These are phyloP conservation scores for Homarus gammarus DNA, from an alignment of 2,888 invertebrate species.

Conservation along the genomic window DNA sequence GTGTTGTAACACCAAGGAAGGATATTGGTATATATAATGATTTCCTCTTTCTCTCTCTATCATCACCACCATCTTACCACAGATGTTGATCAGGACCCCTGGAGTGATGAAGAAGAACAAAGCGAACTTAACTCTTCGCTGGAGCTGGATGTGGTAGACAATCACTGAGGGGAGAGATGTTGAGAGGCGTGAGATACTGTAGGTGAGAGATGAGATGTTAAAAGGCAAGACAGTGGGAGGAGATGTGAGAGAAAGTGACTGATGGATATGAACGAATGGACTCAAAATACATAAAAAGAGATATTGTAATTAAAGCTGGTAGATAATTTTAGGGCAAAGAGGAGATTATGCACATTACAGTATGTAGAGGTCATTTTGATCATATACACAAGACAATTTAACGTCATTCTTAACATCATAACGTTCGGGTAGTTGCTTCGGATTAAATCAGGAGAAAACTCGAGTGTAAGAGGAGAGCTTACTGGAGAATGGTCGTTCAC, in stretches of 20 bases:
- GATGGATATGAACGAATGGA: background rate
- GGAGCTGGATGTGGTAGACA: conserved; percentile 73
- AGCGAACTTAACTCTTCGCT: conserved; percentile 71
- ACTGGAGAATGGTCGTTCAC: conserved; percentile 65
- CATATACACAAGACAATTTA: background rate
- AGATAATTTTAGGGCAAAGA: too few relatives aligned
- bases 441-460: too few relatives aligned
- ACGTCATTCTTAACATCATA: too few relatives aligned
- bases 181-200: background rate
- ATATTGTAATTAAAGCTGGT: too few relatives aligned
- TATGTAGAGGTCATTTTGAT: background rate
- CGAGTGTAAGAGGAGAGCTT: background rate
- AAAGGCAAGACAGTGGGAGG: background rate
- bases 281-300: too few relatives aligned
- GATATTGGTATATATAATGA: too few relatives aligned
- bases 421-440: too few relatives aligned
- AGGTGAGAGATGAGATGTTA: too few relatives aligned
- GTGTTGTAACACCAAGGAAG: too few relatives aligned
- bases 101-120: conserved; percentile 76
- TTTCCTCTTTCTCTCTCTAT: background rate
- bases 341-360: too few relatives aligned
- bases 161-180: conserved; percentile 52
- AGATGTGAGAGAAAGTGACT: background rate
- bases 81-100: conserved; percentile 75
- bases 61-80: conserved; percentile 55